Evolutionary conservation across 2,888 invertebrate species (phyloP).

Genomic region (Neria commutata): DNA sequence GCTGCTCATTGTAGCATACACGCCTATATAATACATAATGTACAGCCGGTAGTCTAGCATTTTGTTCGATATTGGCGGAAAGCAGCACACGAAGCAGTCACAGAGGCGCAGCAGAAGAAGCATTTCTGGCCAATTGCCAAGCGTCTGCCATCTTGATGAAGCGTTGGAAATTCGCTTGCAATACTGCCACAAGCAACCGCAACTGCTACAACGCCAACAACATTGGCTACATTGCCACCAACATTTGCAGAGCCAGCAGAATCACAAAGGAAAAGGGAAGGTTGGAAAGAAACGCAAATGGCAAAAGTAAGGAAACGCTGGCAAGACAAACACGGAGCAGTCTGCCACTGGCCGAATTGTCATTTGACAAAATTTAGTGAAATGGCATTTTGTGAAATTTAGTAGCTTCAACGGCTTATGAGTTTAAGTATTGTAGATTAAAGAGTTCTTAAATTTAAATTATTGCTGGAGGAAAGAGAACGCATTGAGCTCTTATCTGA

Average conservation of each 20-base stretch:
- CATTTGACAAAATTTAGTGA: conserved; percentile 19
- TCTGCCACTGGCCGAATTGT: conserved; percentile 49
- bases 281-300: neutral
- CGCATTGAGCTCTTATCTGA: no score
- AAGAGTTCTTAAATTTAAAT: no score
- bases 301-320: no score
- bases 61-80: no score
- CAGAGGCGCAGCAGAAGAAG: neutral
- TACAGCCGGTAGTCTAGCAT: no score
- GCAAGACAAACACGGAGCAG: conserved; percentile 47
- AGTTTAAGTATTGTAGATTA: no score
- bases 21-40: no score
- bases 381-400: conserved; percentile 1
- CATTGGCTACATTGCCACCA: neutral
- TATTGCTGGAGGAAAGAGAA: no score
- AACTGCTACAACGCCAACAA: conserved; percentile 24
- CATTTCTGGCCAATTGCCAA: conserved; percentile 44
- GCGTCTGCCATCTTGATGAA: conserved; percentile 55
- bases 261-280: neutral
- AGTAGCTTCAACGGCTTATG: no score
- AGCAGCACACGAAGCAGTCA: neutral
- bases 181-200: conserved; percentile 15
- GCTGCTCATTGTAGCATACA: no score
- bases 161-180: conserved; percentile 39
- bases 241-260: neutral